Base-by-base conservation (phyloP, 2,113 vertebrate genomes). In the Clarias magur region DNA sequence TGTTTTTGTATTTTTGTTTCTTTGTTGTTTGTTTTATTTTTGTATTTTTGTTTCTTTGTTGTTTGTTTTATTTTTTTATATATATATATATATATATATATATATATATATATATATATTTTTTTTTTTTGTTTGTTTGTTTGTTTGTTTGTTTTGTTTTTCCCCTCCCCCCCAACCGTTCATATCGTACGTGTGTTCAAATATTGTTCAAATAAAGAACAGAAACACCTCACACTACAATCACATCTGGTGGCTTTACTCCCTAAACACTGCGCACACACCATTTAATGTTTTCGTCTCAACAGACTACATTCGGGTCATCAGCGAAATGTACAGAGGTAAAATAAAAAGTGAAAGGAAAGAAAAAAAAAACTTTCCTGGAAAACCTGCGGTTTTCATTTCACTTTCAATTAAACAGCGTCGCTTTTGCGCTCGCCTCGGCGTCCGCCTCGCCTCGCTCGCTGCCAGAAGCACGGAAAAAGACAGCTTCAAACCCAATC, bases 401-500 rank as follows among this genome's bases (percentile, higher is more conserved):
- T 65, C 19, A 4, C 48, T 54, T 56, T 30, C 1, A 34, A 34
- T 84, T 54, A 84, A 56, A 53, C 27, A 13, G 38, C 21, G 65
- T n/a, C n/a, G 23, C 53, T 57, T 72, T 57, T 12, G 53, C 3
- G 6, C 19, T 38, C 85, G 30, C 53, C 38, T 38, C 54, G 2
- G 12, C 30, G 0, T 3, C 67, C 59, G 59, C 12, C 48, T 78
- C n/a, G 54, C n/a, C 54, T 59, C 76, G 0, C 25, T 38, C 17
- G 17, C 21, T 48, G 23, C 63, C 63, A 73, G 57, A 54, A 70
- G 68, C 53, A 80, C 86, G 57, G 88, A 90, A 84, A 88, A 48
- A 79, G 85, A 11, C 70, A 70, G 62, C 23, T 85, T 68, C 75
- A 30, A 34, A 89, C 89, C 88, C 84, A 87, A 79, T 84, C 30